Percentiles rank a stretch among this genome's conserved stretches.
These are phyloP conservation scores for Coreius guichenoti DNA, from an alignment of 2,797 vertebrate species.

Conservation along the genomic window DNA sequence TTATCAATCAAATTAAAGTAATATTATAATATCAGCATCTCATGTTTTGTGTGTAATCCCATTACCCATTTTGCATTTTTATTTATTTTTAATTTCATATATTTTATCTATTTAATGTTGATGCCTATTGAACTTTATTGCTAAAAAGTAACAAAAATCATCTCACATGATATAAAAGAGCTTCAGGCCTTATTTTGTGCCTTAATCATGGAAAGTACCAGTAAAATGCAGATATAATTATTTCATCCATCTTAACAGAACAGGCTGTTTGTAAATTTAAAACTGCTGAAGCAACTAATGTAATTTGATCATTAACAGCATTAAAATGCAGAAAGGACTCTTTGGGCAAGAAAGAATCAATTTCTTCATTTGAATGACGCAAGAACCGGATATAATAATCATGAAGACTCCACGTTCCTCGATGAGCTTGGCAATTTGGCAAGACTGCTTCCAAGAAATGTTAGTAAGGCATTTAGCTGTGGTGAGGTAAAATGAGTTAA, in stretches of 20 bases:
- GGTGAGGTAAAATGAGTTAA: neutral
- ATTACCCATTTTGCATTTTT: neutral
- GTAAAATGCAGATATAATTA: neutral
- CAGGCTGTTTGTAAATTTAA: neutral
- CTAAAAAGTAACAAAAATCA: neutral
- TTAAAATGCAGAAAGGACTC: neutral
- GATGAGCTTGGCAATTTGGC: neutral
- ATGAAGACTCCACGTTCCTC: neutral
- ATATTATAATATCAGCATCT: neutral
- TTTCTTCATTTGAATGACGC: constrained; percentile 16
- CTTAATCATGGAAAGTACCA: neutral
- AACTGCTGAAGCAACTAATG: constrained; percentile 6
- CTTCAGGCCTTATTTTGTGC: neutral
- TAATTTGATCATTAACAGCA: constrained; percentile 13
- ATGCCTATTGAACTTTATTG: neutral
- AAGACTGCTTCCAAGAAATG: constrained; percentile 17
- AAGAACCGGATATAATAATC: neutral
- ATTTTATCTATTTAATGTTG: neutral
- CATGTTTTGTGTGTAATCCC: neutral
- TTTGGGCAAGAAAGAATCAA: neutral
- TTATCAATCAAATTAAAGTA: neutral
- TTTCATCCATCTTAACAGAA: neutral
- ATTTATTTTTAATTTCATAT: neutral
- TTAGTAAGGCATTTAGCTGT: constrained; percentile 19
- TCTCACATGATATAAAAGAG: neutral